Conservation (phyloP, 2,888 invertebrate species). For the Mesopsocus fuscifrons region DNA sequence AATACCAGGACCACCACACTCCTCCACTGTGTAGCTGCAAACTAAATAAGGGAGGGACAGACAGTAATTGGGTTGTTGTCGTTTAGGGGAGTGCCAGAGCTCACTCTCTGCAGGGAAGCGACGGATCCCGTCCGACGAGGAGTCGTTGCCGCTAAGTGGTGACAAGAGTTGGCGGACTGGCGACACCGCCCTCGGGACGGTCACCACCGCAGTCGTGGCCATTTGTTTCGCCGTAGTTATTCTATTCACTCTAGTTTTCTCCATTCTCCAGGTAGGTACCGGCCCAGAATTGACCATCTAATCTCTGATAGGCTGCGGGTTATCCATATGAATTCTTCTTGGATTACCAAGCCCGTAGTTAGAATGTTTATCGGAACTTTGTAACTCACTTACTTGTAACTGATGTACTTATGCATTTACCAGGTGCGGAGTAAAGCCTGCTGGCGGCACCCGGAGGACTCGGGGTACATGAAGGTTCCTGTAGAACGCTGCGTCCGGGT, state of each 20-base stretch:
- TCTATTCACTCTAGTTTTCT: slow-evolving; percentile 48
- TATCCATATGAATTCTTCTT: too few relatives aligned
- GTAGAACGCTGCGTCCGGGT: slow-evolving; percentile 2
- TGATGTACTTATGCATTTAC: too few relatives aligned
- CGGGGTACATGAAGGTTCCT: slow-evolving; percentile 19
- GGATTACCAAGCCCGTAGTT: too few relatives aligned
- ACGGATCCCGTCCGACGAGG: slow-evolving; percentile 40
- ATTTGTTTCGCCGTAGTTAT: slow-evolving; percentile 48
- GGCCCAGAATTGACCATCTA: too few relatives aligned
- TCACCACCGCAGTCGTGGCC: slow-evolving; percentile 43
- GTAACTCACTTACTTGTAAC: too few relatives aligned
- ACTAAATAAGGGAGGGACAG: too few relatives aligned
- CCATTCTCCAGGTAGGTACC: slow-evolving; percentile 45
- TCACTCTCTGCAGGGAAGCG: slow-evolving; percentile 55
- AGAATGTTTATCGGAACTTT: too few relatives aligned
- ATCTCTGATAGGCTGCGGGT: too few relatives aligned
- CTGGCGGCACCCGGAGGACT: slow-evolving; percentile 13
- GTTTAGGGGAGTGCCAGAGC: slow-evolving; percentile 50
- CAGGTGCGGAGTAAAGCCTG: slow-evolving; percentile 16
- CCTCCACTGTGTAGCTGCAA: too few relatives aligned
- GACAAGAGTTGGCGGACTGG: slow-evolving; percentile 4
- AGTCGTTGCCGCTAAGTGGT: slow-evolving; percentile 16
- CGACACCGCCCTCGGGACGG: slow-evolving; percentile 24
- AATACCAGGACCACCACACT: too few relatives aligned
- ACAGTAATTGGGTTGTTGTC: too few relatives aligned